Evolutionary conservation across 2,113 vertebrate genomes (phyloP), one percentile per base, ranked within the genome.

Genomic region (Petroica traversi): DNA sequence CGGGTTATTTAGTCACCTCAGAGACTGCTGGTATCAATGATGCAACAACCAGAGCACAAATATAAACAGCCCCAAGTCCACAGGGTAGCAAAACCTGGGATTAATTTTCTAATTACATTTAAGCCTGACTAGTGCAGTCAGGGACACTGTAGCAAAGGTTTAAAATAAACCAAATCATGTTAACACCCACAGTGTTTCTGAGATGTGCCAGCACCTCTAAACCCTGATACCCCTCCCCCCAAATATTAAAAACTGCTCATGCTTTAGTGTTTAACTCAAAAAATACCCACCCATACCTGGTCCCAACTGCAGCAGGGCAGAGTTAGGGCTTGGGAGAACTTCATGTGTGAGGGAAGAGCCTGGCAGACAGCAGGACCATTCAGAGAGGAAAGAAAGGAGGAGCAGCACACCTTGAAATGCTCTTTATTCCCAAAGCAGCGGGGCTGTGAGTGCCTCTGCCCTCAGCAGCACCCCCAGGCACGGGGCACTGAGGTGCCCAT

Each of bases 401-500:
- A 87, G n/a, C 73, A 57, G 9, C 26, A n/a, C 38, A 54, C 61
- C 29, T n/a, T 16, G 40, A 68, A 92, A 57, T 2, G 20, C 8
- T 84, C 51, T 14, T 49, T 36, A 9, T 15, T 43, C 54, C 18
- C 22, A 57, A 6, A 63, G 46, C 14, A 40, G 29, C 7, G 1
- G 14, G 15, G 8, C 29, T 62, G 19, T 1, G 1, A 5, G 36
- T 41, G 73, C 15, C 26, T 20, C 38, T 41, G 48, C 45, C 18
- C 6, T 40, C 5, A 9, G 24, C 41, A 25, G 36, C 29, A 14
- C 9, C 3, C 4, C 5, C 0, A 28, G 1, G 34, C 8, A 1
- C 11, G 2, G 41, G 54, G 64, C 19, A 3, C 22, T 17, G n/a
- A 52, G 12, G 16, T 5, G 1, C 33, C 4, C 13, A 6, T 1